phyloP scores from a whole-genome alignment of 1,140 invertebrate genomes.

The Drosophila arawakana region DNA sequence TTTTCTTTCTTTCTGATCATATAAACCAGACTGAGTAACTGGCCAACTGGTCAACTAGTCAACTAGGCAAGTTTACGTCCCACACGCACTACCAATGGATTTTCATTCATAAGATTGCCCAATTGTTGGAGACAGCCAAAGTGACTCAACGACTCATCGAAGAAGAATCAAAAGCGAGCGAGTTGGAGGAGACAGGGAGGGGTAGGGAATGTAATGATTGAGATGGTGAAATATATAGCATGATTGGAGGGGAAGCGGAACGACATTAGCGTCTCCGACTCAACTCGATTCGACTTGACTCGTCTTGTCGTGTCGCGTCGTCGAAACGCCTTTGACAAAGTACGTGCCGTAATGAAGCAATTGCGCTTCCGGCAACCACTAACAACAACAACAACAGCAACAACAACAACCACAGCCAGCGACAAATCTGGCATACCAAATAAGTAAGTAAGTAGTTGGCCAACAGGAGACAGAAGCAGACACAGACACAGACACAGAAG shows the following conservation, averaged over 20 bases:
- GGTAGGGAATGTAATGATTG: background rate
- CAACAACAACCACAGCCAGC: conserved; percentile 6
- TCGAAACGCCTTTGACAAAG: conserved; percentile 75
- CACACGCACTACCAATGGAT: conserved; percentile 28
- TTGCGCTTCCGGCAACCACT: conserved; percentile 77
- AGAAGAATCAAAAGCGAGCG: conserved; percentile 17
- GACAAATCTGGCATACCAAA: conserved; percentile 77
- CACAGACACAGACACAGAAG: background rate
- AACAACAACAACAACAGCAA: conserved; percentile 49
- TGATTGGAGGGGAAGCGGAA: background rate
- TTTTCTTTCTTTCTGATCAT: too few relatives aligned
- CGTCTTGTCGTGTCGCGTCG: conserved; percentile 23
- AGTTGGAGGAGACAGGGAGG: background rate
- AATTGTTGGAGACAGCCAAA: conserved; percentile 44
- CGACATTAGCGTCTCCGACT: background rate
- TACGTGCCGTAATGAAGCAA: conserved; percentile 83
- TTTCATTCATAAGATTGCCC: conserved; percentile 57
- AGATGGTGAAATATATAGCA: background rate
- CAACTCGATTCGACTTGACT: too few relatives aligned
- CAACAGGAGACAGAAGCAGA: conserved; percentile 1
- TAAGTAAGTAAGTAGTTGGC: conserved; percentile 53
- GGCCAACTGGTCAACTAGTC: conserved; percentile 19
- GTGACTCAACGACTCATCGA: conserved; percentile 41
- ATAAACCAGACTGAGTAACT: conserved; percentile 16
- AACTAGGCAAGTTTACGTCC: conserved; percentile 18